Conservation (phyloP, 35 echinoderm and acorn worm genomes). For the Lytechinus variegatus region DNA sequence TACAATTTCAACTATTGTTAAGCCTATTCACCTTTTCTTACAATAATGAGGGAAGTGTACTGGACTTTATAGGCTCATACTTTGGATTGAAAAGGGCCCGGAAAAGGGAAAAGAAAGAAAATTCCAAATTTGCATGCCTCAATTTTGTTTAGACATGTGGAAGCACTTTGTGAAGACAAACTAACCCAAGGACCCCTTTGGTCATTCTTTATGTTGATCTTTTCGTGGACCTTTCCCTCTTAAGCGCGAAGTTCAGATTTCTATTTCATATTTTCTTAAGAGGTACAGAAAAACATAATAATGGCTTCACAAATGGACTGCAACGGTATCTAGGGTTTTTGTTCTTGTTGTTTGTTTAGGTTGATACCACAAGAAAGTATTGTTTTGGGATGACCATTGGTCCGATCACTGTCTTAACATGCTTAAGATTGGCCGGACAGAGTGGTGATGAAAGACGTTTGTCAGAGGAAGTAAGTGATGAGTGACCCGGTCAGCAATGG, state of each 20-base stretch:
- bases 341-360: too few species aligned
- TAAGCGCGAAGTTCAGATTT: background rate
- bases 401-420: too few species aligned
- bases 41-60: too few species aligned
- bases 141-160: conserved; percentile 3
- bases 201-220: background rate
- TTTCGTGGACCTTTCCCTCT: background rate
- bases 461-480: too few species aligned
- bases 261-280: background rate
- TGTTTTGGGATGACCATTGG: background rate
- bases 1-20: too few species aligned
- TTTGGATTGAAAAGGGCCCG: too few species aligned
- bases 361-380: background rate
- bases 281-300: background rate
- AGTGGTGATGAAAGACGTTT: too few species aligned
- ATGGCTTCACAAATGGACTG: background rate
- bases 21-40: too few species aligned
- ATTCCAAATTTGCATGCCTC: background rate
- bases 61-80: too few species aligned
- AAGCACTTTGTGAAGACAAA: background rate
- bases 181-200: background rate
- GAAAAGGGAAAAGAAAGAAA: background rate
- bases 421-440: too few species aligned
- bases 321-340: background rate
- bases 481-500: too few species aligned